phyloP scores from a whole-genome alignment of 2,113 vertebrate genomes.

The Tachysurus fulvidraco region DNA sequence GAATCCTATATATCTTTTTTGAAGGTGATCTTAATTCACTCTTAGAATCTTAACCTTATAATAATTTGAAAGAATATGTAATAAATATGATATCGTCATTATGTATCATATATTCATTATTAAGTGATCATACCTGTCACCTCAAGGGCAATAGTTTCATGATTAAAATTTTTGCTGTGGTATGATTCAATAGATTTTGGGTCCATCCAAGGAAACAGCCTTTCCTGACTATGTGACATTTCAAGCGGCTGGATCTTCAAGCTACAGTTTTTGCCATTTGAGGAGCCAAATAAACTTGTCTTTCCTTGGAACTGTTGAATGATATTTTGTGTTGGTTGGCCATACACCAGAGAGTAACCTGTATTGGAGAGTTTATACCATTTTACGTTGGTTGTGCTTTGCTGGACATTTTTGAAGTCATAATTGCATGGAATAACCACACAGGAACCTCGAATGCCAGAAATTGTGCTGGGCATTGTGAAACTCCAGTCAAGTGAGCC shows the following conservation, averaged over 20 bases:
- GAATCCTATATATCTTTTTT: not conserved
- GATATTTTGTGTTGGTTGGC: not conserved
- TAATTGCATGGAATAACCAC: conserved; percentile 60
- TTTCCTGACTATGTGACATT: conserved; percentile 49
- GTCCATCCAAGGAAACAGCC: conserved; percentile 65
- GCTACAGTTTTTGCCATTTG: conserved; percentile 53
- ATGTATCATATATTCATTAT: not conserved
- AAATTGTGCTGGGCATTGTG: conserved; percentile 56
- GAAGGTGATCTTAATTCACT: not conserved
- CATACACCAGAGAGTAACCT: conserved; percentile 23
- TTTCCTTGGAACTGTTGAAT: conserved; percentile 34
- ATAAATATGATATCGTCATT: not conserved
- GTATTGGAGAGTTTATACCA: conserved; percentile 20
- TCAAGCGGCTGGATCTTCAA: conserved; percentile 60
- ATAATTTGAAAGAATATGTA: not conserved
- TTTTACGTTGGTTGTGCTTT: not conserved
- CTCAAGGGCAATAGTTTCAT: conserved; percentile 57
- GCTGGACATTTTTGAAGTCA: not conserved
- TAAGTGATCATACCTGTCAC: conserved; percentile 54
- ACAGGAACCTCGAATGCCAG: conserved; percentile 62
- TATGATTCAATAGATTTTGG: conserved; percentile 55
- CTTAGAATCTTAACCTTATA: not conserved
- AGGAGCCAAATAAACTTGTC: conserved; percentile 54
- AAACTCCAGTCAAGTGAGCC: conserved; percentile 60
- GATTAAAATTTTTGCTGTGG: conserved; percentile 48